A percentile compares a stretch with the other conserved stretches of the same genome.
These are phyloP conservation scores for Mus pahari DNA, from an alignment of 2,113 vertebrate species.

Conservation along the genomic window DNA sequence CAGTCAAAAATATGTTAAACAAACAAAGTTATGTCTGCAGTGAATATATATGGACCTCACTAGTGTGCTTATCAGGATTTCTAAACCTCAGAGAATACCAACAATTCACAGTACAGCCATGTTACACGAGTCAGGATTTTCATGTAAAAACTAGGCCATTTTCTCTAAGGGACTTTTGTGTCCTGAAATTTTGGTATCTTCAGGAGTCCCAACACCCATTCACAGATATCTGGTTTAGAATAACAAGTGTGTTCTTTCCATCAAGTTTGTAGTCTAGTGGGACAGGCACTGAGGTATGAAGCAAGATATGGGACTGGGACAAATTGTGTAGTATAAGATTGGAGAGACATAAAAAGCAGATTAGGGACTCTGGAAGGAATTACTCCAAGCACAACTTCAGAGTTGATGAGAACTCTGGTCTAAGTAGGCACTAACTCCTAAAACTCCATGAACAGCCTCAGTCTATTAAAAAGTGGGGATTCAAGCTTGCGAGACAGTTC, in stretches of 20 bases:
- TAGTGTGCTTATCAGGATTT: neutral
- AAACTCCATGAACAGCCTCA: neutral
- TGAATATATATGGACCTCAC: neutral
- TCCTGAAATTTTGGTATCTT: neutral
- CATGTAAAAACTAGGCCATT: neutral
- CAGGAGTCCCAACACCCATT: neutral
- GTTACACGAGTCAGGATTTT: neutral
- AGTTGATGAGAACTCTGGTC: neutral
- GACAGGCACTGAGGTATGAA: neutral
- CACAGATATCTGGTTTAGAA: neutral
- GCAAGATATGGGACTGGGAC: neutral
- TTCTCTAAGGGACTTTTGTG: neutral
- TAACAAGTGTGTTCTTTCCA: neutral
- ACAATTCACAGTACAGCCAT: neutral
- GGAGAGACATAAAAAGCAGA: neutral
- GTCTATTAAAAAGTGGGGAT: neutral
- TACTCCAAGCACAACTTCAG: neutral
- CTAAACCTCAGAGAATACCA: neutral
- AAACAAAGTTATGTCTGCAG: neutral
- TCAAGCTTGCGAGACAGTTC: neutral
- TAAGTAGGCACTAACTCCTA: neutral
- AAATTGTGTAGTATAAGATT: neutral
- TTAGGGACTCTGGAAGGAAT: neutral
- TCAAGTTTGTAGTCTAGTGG: neutral
- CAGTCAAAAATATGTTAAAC: neutral